Base-by-base conservation (phyloP, 2,797 vertebrate genomes). In the Melanotaenia boesemani region DNA sequence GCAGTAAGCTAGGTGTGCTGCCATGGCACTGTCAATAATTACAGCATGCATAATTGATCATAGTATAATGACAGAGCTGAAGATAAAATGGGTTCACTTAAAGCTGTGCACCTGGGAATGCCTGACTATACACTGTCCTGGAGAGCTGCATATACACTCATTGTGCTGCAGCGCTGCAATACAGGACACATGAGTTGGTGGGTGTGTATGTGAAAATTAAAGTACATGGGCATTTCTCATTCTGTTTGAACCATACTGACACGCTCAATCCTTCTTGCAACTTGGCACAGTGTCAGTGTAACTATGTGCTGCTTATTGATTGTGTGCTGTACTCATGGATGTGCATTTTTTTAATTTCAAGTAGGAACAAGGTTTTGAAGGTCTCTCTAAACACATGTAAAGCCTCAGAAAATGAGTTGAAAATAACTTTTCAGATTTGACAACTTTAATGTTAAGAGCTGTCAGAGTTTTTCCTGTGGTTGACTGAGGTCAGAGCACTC, bases 191-290 rank as follows among this genome's bases (percentile, higher is more conserved):
- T 20, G 24, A 36, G 59, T 56, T 69, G 4, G 63, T 66, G 62
- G 37, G 48, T 22, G 16, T 20, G 67, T 22, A 55, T 39, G n/a
- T 44, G 74, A 80, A 46, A 61, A 59, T 50, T 67, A 55, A 74
- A 79, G 79, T 77, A 72, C 83, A 86, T 85, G 77, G 77, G 80
- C 66, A 92, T 92, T 90, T 85, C 74, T 88, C 84, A 93, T 92
- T 93, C 92, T 85, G 86, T 94, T 94, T 93, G 90, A 94, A 93
- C 90, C 79, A 78, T 61, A 41, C 87, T 91, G 88, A 92, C 86
- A 86, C 79, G 55, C 72, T 73, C 7, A 81, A 72, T 85, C 87
- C 90, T 87, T 82, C 74, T 81, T 88, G 91, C 88, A 82, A 84
- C 79, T 82, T 70, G 76, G 77, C 82, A 77, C 72, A 70, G 67